phyloP scores from a whole-genome alignment of 2,113 vertebrate species.

The Melanotaenia duboulayi region DNA sequence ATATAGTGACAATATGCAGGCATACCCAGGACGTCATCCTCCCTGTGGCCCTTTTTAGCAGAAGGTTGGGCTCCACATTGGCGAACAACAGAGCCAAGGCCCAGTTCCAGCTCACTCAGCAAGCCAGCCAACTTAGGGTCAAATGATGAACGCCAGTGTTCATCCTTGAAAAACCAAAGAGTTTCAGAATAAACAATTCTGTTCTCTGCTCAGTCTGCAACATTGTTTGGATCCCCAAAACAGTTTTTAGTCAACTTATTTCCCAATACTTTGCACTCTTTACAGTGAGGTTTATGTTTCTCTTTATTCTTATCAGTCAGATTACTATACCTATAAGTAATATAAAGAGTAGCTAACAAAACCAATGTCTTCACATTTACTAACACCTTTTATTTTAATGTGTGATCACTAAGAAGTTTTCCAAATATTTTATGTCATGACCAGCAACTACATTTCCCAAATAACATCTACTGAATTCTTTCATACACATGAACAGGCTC shows the following conservation, averaged over 20 bases:
- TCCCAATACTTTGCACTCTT: background rate
- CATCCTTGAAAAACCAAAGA: constrained; percentile 83
- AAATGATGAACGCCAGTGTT: constrained; percentile 90
- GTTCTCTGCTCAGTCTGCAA: background rate
- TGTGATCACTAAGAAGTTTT: background rate
- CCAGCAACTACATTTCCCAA: background rate
- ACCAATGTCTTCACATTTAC: background rate
- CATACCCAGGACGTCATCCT: constrained; percentile 89
- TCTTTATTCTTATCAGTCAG: too few species aligned
- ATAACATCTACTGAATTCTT: background rate
- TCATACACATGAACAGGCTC: background rate
- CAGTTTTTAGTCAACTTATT: background rate
- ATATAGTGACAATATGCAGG: background rate
- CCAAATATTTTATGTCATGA: background rate
- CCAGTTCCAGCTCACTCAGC: constrained; percentile 91
- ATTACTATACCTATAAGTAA: background rate
- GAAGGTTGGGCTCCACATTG: constrained; percentile 81
- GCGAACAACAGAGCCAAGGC: constrained; percentile 89
- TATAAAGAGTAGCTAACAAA: background rate
- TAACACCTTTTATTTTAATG: background rate
- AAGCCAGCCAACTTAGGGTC: constrained; percentile 95
- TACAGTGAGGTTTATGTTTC: background rate
- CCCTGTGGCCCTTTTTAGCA: constrained; percentile 76
- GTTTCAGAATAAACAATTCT: background rate
- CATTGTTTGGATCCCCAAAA: background rate